phyloP scores from a whole-genome alignment of 2,888 invertebrate genomes.

The Tinea trinotella region DNA sequence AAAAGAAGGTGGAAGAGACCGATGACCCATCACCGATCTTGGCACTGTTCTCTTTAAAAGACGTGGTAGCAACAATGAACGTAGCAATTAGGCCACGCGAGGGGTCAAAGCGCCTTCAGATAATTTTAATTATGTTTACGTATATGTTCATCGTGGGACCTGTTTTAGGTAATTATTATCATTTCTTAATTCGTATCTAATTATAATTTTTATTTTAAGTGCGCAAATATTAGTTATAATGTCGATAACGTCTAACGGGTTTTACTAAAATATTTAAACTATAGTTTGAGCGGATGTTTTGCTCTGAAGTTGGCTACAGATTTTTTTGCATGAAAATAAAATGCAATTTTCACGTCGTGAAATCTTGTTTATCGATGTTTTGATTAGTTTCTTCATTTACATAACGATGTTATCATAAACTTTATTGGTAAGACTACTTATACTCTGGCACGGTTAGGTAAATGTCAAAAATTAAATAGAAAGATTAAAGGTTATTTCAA shows the following conservation, averaged over 20 bases:
- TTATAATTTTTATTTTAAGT: background rate
- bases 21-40: conserved; percentile 38
- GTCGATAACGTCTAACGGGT: background rate
- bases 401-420: too few relatives aligned
- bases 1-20: conserved; percentile 41
- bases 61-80: conserved; percentile 59
- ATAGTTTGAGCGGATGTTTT: too few relatives aligned
- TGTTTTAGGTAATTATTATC: conserved; percentile 49
- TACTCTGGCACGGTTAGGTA: too few relatives aligned
- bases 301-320: too few relatives aligned
- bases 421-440: too few relatives aligned
- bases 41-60: conserved; percentile 49
- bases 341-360: too few relatives aligned
- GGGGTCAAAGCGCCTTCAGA: conserved; percentile 50
- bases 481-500: too few relatives aligned
- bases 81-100: conserved; percentile 53
- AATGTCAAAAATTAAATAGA: too few relatives aligned
- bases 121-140: conserved; percentile 54
- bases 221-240: background rate
- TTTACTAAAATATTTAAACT: too few relatives aligned
- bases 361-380: too few relatives aligned
- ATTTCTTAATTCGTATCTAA: background rate
- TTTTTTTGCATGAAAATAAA: too few relatives aligned
- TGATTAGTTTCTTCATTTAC: too few relatives aligned
- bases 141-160: conserved; percentile 69